phyloP scores from a whole-genome alignment of 2,888 invertebrate species.

The Octonoba sinensis region DNA sequence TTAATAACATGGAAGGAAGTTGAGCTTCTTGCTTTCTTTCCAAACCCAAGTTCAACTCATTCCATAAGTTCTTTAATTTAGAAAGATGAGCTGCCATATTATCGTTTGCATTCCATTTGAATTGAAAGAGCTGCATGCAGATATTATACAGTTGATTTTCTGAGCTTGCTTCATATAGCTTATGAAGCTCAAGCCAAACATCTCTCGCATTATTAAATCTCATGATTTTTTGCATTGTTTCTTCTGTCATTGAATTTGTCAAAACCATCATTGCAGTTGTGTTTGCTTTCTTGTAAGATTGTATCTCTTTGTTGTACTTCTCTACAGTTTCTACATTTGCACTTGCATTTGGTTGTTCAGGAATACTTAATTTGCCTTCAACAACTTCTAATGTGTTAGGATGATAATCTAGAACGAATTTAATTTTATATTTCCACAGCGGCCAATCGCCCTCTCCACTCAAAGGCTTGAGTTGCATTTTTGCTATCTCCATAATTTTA shows the following conservation, averaged over 20 bases:
- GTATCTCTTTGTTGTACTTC: background rate
- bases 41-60: constrained; percentile 26
- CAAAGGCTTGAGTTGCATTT: constrained; percentile 8
- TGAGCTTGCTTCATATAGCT: constrained; percentile 36
- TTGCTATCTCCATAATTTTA: background rate
- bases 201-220: constrained; percentile 15
- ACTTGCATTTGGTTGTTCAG: background rate
- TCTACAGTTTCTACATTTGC: background rate
- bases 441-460: background rate
- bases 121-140: constrained; percentile 47
- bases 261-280: constrained; percentile 5
- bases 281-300: background rate
- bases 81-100: constrained; percentile 31
- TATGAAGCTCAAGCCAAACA: constrained; percentile 22
- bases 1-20: background rate
- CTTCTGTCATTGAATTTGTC: constrained; percentile 33
- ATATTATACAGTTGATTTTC: constrained; percentile 43
- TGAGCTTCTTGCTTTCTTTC: background rate
- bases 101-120: constrained; percentile 17
- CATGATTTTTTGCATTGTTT: constrained; percentile 25
- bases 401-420: constrained; percentile 4
- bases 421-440: constrained; percentile 17
- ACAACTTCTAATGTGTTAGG: background rate
- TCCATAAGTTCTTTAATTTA: constrained; percentile 42
- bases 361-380: background rate